phyloP scores from a whole-genome alignment of 1,140 invertebrate species.

The Ips typographus region DNA sequence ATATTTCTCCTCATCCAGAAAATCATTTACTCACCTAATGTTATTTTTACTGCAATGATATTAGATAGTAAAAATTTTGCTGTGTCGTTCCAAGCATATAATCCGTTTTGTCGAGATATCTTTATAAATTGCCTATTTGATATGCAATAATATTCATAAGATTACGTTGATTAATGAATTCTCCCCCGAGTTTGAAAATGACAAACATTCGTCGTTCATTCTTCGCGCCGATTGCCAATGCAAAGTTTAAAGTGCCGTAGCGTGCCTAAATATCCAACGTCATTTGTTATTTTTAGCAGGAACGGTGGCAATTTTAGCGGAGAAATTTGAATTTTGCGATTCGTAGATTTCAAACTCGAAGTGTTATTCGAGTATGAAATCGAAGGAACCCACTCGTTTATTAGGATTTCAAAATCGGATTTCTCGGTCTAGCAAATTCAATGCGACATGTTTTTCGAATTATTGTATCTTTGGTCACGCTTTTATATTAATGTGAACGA shows the following conservation, averaged over 20 bases:
- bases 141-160: slow-evolving; percentile 42
- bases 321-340: slow-evolving; percentile 21
- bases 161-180: slow-evolving; percentile 37
- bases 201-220: slow-evolving; percentile 37
- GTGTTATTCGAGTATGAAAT: too few relatives aligned
- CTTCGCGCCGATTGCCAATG: slow-evolving; percentile 26
- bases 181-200: slow-evolving; percentile 33
- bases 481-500: too few relatives aligned
- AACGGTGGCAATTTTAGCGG: slow-evolving; percentile 26
- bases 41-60: too few relatives aligned
- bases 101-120: slow-evolving; percentile 18
- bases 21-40: too few relatives aligned
- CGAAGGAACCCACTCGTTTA: too few relatives aligned
- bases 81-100: slow-evolving; percentile 1
- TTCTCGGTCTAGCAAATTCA: too few relatives aligned
- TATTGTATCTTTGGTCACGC: too few relatives aligned
- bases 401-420: too few relatives aligned
- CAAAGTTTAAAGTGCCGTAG: slow-evolving; percentile 30
- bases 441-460: too few relatives aligned
- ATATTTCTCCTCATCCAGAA: too few relatives aligned
- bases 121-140: slow-evolving; percentile 40
- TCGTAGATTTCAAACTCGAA: neutral
- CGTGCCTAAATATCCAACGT: slow-evolving; percentile 35
- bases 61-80: neutral
- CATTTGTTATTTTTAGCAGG: slow-evolving; percentile 32